Percentiles rank a stretch among this genome's conserved stretches.
Evolutionary conservation across 2,113 vertebrate genomes (phyloP).

Genomic region (Alces alces): DNA sequence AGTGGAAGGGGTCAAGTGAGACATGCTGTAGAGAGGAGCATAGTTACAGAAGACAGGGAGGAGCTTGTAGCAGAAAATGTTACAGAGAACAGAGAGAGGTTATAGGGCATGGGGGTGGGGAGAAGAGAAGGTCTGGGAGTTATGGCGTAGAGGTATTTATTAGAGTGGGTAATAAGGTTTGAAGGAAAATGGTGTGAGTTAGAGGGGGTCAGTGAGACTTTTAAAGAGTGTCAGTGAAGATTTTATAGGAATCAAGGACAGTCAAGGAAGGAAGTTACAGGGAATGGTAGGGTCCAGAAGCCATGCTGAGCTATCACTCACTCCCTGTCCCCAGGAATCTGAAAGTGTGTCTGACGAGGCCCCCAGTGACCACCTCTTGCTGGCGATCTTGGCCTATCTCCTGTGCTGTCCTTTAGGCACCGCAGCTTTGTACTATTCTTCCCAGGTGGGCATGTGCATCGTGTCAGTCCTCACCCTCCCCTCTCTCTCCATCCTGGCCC

Average conservation of each 20-base stretch:
- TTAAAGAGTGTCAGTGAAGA: not conserved
- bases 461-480: not conserved
- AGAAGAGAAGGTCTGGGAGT: not conserved
- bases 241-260: not conserved
- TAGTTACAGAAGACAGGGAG: not conserved
- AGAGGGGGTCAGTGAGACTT: not conserved
- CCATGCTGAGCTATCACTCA: not conserved
- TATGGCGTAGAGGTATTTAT: not conserved
- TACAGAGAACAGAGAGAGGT: not conserved
- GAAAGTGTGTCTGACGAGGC: not conserved
- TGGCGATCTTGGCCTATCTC: not conserved
- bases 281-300: not conserved
- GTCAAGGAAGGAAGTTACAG: not conserved
- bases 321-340: not conserved
- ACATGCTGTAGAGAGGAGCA: not conserved
- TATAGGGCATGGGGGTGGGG: not conserved
- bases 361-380: not conserved
- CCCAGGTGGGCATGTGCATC: not conserved
- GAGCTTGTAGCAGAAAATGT: not conserved
- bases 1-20: not conserved
- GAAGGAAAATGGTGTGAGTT: not conserved
- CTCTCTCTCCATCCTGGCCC: not conserved
- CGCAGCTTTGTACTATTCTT: not conserved
- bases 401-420: not conserved
- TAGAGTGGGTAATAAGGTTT: not conserved